Evolutionary conservation across 2,113 vertebrate species (phyloP).

Genomic region (Panthera uncia): DNA sequence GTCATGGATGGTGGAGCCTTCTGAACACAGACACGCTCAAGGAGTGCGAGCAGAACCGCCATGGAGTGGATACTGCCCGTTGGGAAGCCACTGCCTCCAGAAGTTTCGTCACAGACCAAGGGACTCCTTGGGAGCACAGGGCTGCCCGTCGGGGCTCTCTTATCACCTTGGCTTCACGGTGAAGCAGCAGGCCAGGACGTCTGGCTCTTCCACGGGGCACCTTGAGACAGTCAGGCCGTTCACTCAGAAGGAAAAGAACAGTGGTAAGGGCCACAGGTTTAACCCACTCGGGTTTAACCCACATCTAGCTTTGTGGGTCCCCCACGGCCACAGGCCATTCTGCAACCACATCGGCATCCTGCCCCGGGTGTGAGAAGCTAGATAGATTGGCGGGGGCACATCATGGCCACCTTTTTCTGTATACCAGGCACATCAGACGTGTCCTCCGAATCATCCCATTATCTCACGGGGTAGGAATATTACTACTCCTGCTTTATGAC

Average conservation of each 20-base stretch:
- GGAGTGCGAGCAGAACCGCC: neutral
- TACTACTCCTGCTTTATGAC: neutral
- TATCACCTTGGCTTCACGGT: neutral
- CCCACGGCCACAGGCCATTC: neutral
- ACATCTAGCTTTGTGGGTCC: neutral
- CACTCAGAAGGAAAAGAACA: neutral
- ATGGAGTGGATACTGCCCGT: fast-evolving
- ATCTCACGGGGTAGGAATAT: neutral
- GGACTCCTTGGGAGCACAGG: fast-evolving
- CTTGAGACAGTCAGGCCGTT: neutral
- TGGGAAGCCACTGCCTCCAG: neutral
- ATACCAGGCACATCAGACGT: neutral
- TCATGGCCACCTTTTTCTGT: fast-evolving
- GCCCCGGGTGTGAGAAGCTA: fast-evolving
- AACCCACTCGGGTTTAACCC: too few species aligned
- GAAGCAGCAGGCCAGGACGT: neutral
- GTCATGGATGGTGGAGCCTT: neutral
- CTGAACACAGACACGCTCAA: neutral
- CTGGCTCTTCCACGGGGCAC: neutral
- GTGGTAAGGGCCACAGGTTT: fast-evolving
- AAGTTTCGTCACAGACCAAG: neutral
- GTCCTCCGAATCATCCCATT: neutral
- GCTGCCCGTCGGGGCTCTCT: neutral
- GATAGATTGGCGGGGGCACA: neutral
- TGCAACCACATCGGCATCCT: neutral